A percentile compares a stretch with the other conserved stretches of the same genome.
These are phyloP conservation scores for Ptyas mucosa DNA, from an alignment of 2,113 vertebrate genomes.

Conservation along the genomic window DNA sequence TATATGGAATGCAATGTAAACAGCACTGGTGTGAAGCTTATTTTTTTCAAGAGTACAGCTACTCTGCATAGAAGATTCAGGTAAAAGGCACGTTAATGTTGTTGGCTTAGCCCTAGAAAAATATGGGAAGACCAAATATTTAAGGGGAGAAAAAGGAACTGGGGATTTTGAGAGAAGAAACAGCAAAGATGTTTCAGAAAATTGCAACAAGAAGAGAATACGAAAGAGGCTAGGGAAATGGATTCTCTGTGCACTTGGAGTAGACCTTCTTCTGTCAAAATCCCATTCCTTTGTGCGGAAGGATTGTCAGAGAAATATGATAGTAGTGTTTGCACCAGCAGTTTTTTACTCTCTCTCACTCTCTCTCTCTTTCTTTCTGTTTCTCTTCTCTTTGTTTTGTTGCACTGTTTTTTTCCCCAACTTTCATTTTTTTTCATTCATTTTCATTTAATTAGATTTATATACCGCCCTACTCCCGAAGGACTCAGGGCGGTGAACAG, in stretches of 20 bases:
- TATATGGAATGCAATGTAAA: background rate
- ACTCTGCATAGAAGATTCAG: background rate
- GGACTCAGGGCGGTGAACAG: no score
- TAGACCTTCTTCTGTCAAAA: background rate
- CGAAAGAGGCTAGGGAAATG: background rate
- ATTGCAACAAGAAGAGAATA: background rate
- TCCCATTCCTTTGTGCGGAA: background rate
- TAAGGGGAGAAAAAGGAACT: background rate
- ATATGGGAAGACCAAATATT: background rate
- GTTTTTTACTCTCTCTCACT: background rate
- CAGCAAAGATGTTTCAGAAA: background rate
- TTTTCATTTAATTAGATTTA: no score
- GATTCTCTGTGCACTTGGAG: background rate
- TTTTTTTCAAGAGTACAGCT: background rate
- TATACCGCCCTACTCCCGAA: no score
- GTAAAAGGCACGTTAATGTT: background rate
- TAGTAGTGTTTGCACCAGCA: background rate
- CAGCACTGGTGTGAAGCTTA: background rate
- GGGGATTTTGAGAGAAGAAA: background rate
- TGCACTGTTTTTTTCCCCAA: background rate
- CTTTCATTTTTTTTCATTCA: no score
- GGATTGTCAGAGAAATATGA: background rate
- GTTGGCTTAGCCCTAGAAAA: background rate
- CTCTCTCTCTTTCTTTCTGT: background rate
- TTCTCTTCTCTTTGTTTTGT: background rate